Conservation (phyloP, 2,797 vertebrate species). For the Podargus strigoides region DNA sequence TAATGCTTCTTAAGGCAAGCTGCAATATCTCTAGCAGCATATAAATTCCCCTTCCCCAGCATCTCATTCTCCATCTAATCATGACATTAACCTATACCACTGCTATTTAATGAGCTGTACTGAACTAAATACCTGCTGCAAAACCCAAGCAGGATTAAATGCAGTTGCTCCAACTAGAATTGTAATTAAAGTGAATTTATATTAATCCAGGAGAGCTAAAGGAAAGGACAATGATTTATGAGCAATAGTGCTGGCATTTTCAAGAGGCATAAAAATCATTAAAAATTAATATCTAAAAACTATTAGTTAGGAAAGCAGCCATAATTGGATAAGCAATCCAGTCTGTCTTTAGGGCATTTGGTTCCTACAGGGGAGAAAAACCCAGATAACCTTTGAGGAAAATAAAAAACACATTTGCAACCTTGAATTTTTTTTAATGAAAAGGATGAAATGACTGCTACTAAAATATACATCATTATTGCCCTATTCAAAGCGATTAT, state of each 20-base stretch:
- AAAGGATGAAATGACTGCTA: background rate
- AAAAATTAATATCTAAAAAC: constrained; percentile 61
- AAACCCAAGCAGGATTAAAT: constrained; percentile 38
- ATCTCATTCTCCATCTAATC: background rate
- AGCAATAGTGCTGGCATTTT: constrained; percentile 71
- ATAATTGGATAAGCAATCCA: constrained; percentile 48
- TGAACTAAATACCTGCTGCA: background rate
- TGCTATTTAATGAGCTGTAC: constrained; percentile 7
- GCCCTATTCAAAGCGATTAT: background rate
- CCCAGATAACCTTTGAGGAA: background rate
- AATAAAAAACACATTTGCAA: background rate
- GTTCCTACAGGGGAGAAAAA: background rate
- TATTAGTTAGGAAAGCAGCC: constrained; percentile 53
- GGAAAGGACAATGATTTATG: constrained; percentile 68
- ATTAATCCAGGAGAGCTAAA: constrained; percentile 62
- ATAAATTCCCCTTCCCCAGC: background rate
- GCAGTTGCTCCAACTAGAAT: constrained; percentile 36
- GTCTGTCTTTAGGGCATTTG: background rate
- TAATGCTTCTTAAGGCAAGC: background rate
- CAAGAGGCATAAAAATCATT: constrained; percentile 58
- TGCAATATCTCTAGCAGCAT: background rate
- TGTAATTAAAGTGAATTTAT: constrained; percentile 67
- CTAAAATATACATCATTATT: background rate
- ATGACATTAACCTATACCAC: background rate
- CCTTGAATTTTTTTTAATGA: background rate